phyloP scores from a whole-genome alignment of 2,113 vertebrate genomes.

The Leptocoma aspasia region DNA sequence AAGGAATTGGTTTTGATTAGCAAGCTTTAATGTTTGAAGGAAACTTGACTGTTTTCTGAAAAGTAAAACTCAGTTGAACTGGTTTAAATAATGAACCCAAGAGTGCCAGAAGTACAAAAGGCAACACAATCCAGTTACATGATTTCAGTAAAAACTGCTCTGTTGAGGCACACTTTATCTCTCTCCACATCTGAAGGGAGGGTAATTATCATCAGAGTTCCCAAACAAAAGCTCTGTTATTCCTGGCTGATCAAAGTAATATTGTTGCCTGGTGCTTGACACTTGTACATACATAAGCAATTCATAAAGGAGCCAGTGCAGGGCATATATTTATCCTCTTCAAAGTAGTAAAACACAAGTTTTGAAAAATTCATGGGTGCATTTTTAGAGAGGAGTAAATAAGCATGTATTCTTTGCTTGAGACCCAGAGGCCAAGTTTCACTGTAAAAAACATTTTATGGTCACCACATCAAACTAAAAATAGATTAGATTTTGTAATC shows the following conservation, averaged over 20 bases:
- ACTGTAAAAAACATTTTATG: background rate
- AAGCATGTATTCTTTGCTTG: background rate
- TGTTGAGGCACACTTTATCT: background rate
- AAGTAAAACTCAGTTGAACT: background rate
- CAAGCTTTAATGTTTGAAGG: background rate
- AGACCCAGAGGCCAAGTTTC: background rate
- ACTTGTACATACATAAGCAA: background rate
- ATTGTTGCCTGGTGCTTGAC: background rate
- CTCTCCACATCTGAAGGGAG: background rate
- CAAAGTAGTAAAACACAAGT: background rate
- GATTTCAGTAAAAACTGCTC: background rate
- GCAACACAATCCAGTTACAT: background rate
- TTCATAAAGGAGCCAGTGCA: background rate
- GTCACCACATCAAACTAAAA: background rate
- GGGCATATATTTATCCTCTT: background rate
- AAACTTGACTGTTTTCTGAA: background rate
- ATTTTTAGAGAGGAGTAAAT: conserved; percentile 31
- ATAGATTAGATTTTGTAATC: background rate
- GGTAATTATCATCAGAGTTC: background rate
- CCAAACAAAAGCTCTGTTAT: background rate
- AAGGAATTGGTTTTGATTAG: background rate
- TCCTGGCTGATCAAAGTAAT: conserved; percentile 2
- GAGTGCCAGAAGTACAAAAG: background rate
- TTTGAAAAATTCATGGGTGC: background rate
- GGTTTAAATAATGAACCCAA: background rate